Base-by-base conservation (phyloP, 2,113 vertebrate species). In the Plecturocebus donacophilus region DNA sequence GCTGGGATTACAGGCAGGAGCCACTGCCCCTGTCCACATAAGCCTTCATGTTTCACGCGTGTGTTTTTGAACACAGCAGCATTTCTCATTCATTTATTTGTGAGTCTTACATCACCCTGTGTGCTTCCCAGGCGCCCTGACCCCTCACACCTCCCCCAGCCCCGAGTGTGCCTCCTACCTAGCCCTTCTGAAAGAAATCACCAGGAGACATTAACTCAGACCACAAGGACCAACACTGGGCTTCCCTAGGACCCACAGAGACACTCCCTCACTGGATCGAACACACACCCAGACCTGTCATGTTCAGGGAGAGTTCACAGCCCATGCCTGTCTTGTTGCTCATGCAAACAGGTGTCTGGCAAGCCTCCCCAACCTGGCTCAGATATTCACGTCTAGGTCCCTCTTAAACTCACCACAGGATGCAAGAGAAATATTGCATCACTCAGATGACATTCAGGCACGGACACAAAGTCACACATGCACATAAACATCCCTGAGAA, bases 41-140 rank as follows among this genome's bases (percentile, higher is more conserved):
- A 81, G 54, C 32, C 30, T 7, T 20, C 7, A 6, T 2, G 0
- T 38, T 66, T 90, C n/a, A 8, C 30, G 5, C 0, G 0, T 38
- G 20, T 64, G n/a, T 45, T 93, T 93, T 49, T 58, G 64, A 84
- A n/a, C 3, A 6, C 5, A 3, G 14, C n/a, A 30, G 5, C 27
- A 52, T 9, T 61, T 85, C n/a, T 71, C 64, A 25, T 20, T 54
- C 91, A 80, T 25, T 81, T 47, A 35, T 21, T 38, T 70, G 42
- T 16, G 58, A 80, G 58, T n/a, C 42, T 42, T 79, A 80, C 54
- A 35, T 73, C 71, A n/a, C 85, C 73, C 21, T 52, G 27, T 40
- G 49, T 6, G 8, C 32, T n/a, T 42, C 40, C 23, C 35, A n/a
- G 4, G 35, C 6, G 9, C 23, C 21, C n/a, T 56, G 54, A 54